Base-by-base conservation (phyloP, 2,888 invertebrate species). In the Hesperia comma region DNA sequence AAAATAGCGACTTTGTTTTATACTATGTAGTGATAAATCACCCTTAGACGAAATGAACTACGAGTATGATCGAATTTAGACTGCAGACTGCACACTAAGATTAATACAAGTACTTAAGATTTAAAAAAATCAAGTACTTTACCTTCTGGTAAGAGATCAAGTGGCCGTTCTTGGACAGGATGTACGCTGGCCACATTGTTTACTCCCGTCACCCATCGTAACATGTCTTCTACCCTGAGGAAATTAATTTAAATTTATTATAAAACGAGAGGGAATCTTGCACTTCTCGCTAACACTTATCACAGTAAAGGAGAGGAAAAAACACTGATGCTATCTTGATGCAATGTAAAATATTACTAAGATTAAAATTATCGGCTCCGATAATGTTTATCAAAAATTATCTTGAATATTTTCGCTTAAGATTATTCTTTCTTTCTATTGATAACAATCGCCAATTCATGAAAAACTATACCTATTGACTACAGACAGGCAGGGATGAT, bases 131-230 rank as follows among this genome's bases (percentile, higher is more conserved):
- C 15, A 54, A 43, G 14, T 43, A 21, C 19, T 41, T 12, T 78
- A 92, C 93, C 88, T 89, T 92, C 92, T 64, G 92, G 90, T 81
- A 92, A 83, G 77, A 92, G 87, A 85, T 93, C 92, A 70, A 93
- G 82, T 58, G 90, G 92, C 37, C 93, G 83, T 77, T 93, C 93
- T 73, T 91, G 91, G 12, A 87, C 86, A 41, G 86, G 81, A 74
- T 87, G 88, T 55, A 85, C 87, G 71, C 80, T 88, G 5, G 87
- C 86, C 10, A 90, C 86, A 69, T 90, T 92, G 74, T 92, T 93
- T 1, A 93, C 92, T 69, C 93, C 93, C 1, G 92, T 83, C 66
- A 93, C 93, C 93, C 93, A 93, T 6, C 91, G 80, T 63, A 93
- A 79, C 93, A 92, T 93, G 68, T 93, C 93, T 77, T 93, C 93